Base-by-base conservation (phyloP, 2,113 vertebrate genomes). In the Centropristis striata region DNA sequence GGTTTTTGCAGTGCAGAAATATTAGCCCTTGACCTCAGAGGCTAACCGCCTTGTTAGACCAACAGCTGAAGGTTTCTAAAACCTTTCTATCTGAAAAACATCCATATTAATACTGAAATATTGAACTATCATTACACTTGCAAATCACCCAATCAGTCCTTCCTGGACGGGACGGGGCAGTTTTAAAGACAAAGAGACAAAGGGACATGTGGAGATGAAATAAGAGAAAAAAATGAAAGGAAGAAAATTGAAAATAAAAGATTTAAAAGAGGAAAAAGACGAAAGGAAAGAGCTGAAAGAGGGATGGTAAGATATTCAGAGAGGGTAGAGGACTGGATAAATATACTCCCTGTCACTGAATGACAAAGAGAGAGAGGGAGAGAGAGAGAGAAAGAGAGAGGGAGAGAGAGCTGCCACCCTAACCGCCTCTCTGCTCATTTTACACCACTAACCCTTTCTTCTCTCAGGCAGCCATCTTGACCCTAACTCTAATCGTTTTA, bases 341-440 rank as follows among this genome's bases (percentile, higher is more conserved):
- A 88, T 85, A 85, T 74, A 81, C 83, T 77, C 77, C 81, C 61
- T 32, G 57, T 71, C 59, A 69, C 73, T 82, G 80, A 89, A 87
- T 82, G 87, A 89, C 75, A 82, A n/a, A n/a, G n/a, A n/a, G n/a
- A n/a, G n/a, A n/a, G n/a, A n/a, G 65, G 75, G 84, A 76, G 84
- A 0, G 58, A 77, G 44, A 39, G 74, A 78, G 81, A 46, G 9
- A 55, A 71, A 71, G 78, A 41, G 74, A 63, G 67, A 71, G 23
- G 79, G 82, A 63, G 67, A 71, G 23, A 76, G 82, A 80, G 63
- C 70, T 87, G 82, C 83, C 83, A 90, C 88, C 84, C 83, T 88
- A 86, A 89, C 84, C 89, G 87, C 88, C 77, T 87, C 85, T 75
- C 46, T 47, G 55, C 83, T 90, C 79, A 71, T 84, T 85, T 87